phyloP scores from a whole-genome alignment of 2,113 vertebrate genomes.

The Pristiophorus japonicus region DNA sequence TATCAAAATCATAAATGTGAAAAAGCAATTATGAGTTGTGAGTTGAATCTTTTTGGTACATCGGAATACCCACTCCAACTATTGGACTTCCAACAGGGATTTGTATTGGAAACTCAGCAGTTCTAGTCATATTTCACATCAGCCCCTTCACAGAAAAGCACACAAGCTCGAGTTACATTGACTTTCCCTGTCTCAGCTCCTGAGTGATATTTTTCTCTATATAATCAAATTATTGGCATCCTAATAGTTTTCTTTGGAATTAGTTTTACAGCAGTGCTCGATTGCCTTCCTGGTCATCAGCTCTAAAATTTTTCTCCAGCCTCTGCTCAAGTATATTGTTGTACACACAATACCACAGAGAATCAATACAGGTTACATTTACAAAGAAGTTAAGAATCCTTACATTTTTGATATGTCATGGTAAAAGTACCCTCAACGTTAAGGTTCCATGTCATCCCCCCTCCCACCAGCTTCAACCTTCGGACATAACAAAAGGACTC shows the following conservation, averaged over 20 bases:
- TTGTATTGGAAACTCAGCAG: neutral
- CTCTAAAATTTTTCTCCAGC: neutral
- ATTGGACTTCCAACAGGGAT: neutral
- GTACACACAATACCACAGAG: neutral
- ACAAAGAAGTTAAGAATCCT: neutral
- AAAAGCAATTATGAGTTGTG: neutral
- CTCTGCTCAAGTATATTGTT: neutral
- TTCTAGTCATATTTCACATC: neutral
- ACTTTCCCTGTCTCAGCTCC: neutral
- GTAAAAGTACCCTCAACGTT: neutral
- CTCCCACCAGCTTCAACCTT: neutral
- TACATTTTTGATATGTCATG: neutral
- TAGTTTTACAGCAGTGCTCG: neutral
- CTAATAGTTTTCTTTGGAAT: neutral
- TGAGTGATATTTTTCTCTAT: neutral
- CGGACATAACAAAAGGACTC: neutral
- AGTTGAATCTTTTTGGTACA: neutral
- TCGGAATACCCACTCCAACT: neutral
- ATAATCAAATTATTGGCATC: neutral
- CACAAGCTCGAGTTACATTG: neutral
- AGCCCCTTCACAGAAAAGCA: neutral
- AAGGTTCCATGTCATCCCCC: neutral
- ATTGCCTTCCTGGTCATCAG: neutral
- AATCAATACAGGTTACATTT: neutral
- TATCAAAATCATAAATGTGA: neutral